Evolutionary conservation across 2,888 invertebrate species (phyloP).

Genomic region (Drosophila tripunctata): DNA sequence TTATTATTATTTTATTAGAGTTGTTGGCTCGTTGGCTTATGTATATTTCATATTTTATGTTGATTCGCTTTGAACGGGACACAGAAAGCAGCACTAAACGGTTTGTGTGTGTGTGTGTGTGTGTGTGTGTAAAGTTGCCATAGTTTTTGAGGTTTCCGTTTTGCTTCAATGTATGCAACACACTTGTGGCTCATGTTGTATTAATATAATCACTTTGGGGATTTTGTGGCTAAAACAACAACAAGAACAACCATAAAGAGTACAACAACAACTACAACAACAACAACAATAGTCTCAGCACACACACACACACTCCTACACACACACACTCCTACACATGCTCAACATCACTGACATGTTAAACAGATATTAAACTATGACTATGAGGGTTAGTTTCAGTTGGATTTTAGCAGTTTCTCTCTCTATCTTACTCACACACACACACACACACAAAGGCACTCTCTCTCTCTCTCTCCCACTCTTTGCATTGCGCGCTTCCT

Average conservation of each 20-base stretch:
- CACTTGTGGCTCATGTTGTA: slow-evolving; percentile 78
- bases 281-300: slow-evolving; percentile 16
- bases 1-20: slow-evolving; percentile 69
- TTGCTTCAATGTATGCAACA: slow-evolving; percentile 62
- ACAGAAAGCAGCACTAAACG: slow-evolving; percentile 30
- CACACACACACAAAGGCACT: background rate
- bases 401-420: slow-evolving; percentile 33
- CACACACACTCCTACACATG: background rate
- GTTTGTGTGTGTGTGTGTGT: slow-evolving; percentile 10
- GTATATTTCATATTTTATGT: slow-evolving; percentile 69
- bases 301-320: background rate
- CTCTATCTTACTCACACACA: too few species aligned
- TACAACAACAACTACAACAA: slow-evolving; percentile 10
- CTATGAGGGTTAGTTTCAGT: slow-evolving; percentile 55
- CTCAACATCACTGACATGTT: slow-evolving; percentile 65
- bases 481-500: too few species aligned
- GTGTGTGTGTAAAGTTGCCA: slow-evolving; percentile 45
- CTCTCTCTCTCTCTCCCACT: background rate
- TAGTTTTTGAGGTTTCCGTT: slow-evolving; percentile 54
- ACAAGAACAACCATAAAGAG: background rate
- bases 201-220: slow-evolving; percentile 80
- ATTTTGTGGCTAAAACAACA: slow-evolving; percentile 58
- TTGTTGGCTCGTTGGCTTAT: slow-evolving; percentile 56
- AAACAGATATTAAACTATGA: slow-evolving; percentile 76
- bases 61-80: slow-evolving; percentile 49